Evolutionary conservation across 2,888 invertebrate genomes (phyloP).

Genomic region (Vanessa cardui): DNA sequence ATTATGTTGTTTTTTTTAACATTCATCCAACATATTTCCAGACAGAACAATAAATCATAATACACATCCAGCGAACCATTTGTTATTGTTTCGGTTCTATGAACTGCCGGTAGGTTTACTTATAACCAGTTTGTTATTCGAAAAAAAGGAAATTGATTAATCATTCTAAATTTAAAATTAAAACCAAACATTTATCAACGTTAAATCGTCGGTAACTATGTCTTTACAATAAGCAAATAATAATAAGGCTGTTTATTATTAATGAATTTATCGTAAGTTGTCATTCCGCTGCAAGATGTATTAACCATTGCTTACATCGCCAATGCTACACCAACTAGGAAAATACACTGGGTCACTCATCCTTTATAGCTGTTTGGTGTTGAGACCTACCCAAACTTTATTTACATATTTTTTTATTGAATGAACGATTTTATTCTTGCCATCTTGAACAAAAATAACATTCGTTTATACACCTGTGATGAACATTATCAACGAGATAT

Average conservation of each 20-base stretch:
- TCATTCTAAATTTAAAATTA: conserved; percentile 4
- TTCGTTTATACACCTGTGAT: conserved; percentile 54
- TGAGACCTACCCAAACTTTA: not conserved
- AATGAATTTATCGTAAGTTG: no score
- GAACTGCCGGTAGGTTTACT: conserved; percentile 26
- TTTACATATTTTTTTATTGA: not conserved
- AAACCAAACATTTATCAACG: no score
- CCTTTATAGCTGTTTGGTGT: no score
- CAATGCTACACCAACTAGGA: no score
- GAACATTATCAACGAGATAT: conserved; percentile 66
- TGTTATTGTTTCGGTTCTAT: conserved; percentile 35
- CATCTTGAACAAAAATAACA: conserved; percentile 57
- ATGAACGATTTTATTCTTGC: conserved; percentile 36
- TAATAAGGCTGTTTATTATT: no score
- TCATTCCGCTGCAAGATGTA: no score
- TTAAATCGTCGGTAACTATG: no score
- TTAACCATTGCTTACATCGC: no score
- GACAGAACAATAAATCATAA: conserved; percentile 35
- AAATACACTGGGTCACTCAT: no score
- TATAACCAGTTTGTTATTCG: conserved; percentile 31
- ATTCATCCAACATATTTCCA: conserved; percentile 33
- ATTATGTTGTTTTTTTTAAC: conserved; percentile 29
- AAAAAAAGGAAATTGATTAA: conserved; percentile 38
- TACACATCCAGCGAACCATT: conserved; percentile 29
- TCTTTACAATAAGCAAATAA: not conserved